These are phyloP conservation scores for Agriopis leucophaearia DNA, from an alignment of 2,888 invertebrate species.

Conservation along the genomic window DNA sequence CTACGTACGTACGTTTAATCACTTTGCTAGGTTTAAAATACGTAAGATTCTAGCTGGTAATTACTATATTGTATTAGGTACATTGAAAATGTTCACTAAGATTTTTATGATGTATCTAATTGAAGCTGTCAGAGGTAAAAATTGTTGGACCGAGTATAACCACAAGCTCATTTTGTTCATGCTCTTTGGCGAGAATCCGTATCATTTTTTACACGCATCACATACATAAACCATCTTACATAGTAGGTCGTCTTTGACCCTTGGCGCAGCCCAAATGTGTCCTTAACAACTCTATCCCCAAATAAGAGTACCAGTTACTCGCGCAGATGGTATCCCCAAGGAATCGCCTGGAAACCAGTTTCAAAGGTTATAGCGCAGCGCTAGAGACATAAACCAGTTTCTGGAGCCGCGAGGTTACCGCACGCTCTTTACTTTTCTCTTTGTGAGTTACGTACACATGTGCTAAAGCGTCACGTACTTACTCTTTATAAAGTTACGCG, in stretches of 20 bases:
- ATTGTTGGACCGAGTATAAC: not conserved
- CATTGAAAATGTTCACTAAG: no score
- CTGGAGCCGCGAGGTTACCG: constrained; percentile 15
- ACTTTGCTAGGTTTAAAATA: no score
- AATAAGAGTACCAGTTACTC: constrained; percentile 20
- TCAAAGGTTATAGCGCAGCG: constrained; percentile 23
- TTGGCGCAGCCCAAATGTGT: constrained; percentile 8
- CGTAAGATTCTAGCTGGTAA: no score
- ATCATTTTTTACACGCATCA: constrained; percentile 3
- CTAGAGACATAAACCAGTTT: constrained; percentile 22
- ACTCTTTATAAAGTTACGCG: constrained; percentile 25
- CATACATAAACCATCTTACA: constrained; percentile 6
- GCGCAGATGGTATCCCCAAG: constrained; percentile 23
- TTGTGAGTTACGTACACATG: constrained; percentile 24
- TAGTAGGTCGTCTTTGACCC: constrained; percentile 11
- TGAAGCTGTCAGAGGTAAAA: not conserved
- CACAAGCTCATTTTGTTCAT: not conserved
- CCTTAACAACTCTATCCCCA: constrained; percentile 19
- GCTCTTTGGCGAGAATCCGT: not conserved
- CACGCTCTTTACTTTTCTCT: constrained; percentile 25
- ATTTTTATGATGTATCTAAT: no score
- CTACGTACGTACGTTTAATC: no score
- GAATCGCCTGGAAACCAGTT: constrained; percentile 25
- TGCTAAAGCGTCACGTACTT: constrained; percentile 30
- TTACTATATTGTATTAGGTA: no score